Percentiles rank a stretch among this genome's conserved stretches.
These are phyloP conservation scores for Phalanger gymnotis DNA, from an alignment of 2,797 vertebrate genomes.

Conservation along the genomic window DNA sequence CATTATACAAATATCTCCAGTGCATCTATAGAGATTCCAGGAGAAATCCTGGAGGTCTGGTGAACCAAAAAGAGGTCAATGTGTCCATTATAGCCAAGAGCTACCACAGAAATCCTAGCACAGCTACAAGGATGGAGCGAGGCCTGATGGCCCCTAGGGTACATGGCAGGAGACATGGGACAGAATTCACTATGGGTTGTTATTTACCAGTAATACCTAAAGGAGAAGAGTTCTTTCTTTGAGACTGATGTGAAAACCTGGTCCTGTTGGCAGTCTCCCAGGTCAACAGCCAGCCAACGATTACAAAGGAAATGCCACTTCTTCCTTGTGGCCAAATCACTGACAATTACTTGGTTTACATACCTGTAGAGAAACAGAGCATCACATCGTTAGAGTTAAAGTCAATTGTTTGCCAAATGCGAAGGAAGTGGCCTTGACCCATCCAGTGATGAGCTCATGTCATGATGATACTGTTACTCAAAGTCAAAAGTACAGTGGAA, in stretches of 20 bases:
- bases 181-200: neutral
- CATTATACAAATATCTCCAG: neutral
- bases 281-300: slow-evolving; percentile 77
- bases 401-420: neutral
- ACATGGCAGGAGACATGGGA: neutral
- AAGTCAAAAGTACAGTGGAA: neutral
- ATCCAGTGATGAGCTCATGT: neutral
- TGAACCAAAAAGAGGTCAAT: neutral
- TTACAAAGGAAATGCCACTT: slow-evolving; percentile 79
- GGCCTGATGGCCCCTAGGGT: neutral
- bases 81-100: neutral
- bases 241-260: slow-evolving; percentile 71
- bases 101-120: neutral
- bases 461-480: neutral
- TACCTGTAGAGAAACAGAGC: slow-evolving; percentile 68
- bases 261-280: slow-evolving; percentile 71
- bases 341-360: slow-evolving; percentile 74
- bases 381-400: neutral
- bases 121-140: neutral
- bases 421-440: neutral
- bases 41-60: neutral
- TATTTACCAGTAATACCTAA: slow-evolving; percentile 61
- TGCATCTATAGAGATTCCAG: neutral
- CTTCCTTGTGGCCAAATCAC: slow-evolving; percentile 61
- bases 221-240: slow-evolving; percentile 69